phyloP scores from a whole-genome alignment of 2,113 vertebrate species.

The Picathartes gymnocephalus region DNA sequence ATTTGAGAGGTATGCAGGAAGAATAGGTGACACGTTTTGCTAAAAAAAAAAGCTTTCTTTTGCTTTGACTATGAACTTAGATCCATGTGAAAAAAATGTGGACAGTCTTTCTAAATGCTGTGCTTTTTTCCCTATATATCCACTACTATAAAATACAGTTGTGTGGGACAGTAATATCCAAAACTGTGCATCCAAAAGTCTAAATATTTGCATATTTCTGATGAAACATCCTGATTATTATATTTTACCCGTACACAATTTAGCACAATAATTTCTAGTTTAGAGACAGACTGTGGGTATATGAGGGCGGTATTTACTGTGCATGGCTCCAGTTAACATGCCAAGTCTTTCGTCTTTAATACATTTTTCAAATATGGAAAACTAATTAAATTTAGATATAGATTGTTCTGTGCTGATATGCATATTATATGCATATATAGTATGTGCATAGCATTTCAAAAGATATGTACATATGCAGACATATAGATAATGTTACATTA shows the following conservation, averaged over 20 bases:
- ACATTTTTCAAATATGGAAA: background rate
- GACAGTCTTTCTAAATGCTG: background rate
- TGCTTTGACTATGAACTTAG: background rate
- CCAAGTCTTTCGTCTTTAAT: background rate
- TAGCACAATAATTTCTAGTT: background rate
- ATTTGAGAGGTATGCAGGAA: background rate
- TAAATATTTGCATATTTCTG: background rate
- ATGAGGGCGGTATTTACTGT: background rate
- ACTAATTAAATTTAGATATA: background rate
- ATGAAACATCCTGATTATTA: background rate
- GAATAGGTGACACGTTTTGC: background rate
- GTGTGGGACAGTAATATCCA: background rate
- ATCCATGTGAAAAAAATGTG: background rate
- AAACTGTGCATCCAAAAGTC: background rate
- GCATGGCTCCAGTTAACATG: background rate
- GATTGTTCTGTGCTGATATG: background rate
- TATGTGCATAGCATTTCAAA: background rate
- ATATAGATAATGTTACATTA: constrained; percentile 4
- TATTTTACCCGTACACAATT: background rate
- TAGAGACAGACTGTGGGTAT: background rate
- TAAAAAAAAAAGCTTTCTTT: background rate
- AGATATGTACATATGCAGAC: background rate
- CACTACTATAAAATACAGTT: background rate
- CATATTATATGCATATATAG: background rate
- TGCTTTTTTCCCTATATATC: background rate